Conservation (phyloP, 2,113 vertebrate species). For the Formicarius rufipectus region DNA sequence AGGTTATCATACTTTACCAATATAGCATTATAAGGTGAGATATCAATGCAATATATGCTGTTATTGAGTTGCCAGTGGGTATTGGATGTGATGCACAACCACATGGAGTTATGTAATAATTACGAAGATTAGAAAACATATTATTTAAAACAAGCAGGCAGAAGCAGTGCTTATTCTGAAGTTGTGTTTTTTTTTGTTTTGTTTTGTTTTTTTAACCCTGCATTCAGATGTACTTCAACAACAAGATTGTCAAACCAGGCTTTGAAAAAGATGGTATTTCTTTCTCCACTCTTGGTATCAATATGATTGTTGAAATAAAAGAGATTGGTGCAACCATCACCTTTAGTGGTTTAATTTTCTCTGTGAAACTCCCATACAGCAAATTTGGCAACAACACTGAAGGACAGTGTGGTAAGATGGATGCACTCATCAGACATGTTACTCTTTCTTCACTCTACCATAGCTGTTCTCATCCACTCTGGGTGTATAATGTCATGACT, state of each 20-base stretch:
- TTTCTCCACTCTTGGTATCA: slow-evolving; percentile 75
- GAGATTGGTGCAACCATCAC: slow-evolving; percentile 71
- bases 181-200: background rate
- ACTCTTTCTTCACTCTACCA: background rate
- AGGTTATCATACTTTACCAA: background rate
- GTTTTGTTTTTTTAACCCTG: background rate
- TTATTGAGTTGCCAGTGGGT: background rate
- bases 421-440: background rate
- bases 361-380: slow-evolving; percentile 77
- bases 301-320: slow-evolving; percentile 76
- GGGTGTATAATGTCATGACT: background rate
- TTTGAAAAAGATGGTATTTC: slow-evolving; percentile 73
- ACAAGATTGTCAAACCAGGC: slow-evolving; percentile 72
- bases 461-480: background rate
- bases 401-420: slow-evolving; percentile 89
- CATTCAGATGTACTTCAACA: slow-evolving; percentile 80
- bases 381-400: slow-evolving; percentile 86
- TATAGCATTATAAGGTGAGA: background rate
- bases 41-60: background rate
- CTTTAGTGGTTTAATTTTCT: slow-evolving; percentile 80
- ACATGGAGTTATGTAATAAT: background rate
- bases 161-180: background rate
- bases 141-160: background rate
- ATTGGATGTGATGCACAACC: background rate
- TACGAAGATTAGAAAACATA: background rate